Conservation (phyloP, 2,113 vertebrate species). For the Rhynchopsitta pachyrhyncha region DNA sequence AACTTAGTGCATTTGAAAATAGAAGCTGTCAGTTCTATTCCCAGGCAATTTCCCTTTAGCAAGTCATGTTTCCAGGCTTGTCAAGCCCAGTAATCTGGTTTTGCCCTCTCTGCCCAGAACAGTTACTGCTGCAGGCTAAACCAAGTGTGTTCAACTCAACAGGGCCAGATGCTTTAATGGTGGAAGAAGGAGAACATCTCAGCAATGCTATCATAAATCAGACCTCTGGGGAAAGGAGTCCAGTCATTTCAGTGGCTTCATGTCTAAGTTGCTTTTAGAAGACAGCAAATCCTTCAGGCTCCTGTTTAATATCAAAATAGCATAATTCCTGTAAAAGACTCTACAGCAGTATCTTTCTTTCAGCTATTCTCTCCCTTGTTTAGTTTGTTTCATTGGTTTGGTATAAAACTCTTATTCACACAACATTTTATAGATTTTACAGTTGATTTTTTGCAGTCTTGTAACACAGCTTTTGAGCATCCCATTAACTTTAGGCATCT, state of each 20-base stretch:
- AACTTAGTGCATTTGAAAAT: not conserved
- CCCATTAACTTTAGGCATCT: not conserved
- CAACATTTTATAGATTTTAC: not conserved
- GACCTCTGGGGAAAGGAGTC: not conserved
- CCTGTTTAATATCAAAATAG: not conserved
- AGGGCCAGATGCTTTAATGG: not conserved
- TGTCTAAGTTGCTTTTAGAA: not conserved
- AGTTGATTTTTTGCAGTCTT: not conserved
- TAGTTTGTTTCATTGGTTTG: not conserved
- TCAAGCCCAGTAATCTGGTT: accelerated
- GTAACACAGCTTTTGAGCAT: not conserved
- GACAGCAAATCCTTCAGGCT: not conserved
- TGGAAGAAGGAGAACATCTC: not conserved
- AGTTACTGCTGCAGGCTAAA: not conserved
- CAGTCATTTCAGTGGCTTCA: not conserved
- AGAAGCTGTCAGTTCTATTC: not conserved
- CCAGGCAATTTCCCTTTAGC: not conserved
- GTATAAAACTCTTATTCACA: not conserved
- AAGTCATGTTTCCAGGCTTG: not conserved
- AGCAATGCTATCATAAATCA: not conserved
- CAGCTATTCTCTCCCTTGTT: not conserved
- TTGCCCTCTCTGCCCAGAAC: not conserved
- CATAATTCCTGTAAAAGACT: not conserved
- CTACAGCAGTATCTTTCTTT: not conserved
- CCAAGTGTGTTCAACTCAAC: not conserved